Evolutionary conservation across 2,797 vertebrate genomes (phyloP).

Genomic region (Falco biarmicus): DNA sequence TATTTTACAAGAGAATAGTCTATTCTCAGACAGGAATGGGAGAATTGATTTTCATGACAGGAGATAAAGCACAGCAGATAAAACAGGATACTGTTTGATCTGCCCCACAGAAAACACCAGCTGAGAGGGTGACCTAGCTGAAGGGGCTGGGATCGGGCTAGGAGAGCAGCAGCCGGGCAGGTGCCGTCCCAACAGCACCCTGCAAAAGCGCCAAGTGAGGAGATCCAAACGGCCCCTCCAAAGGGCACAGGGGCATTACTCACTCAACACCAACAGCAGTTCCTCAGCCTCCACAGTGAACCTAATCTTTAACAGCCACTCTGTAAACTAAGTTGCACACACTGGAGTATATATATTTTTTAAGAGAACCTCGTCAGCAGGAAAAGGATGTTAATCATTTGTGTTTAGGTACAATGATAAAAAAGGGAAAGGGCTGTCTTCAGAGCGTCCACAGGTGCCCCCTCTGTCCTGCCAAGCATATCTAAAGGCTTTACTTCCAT

Average conservation of each 20-base stretch:
- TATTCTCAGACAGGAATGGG: slow-evolving; percentile 18
- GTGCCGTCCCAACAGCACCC: background rate
- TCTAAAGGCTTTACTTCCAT: background rate
- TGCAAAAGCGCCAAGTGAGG: background rate
- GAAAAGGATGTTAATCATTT: background rate
- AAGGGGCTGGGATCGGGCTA: background rate
- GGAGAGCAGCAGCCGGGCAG: background rate
- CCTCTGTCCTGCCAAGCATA: background rate
- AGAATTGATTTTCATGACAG: slow-evolving; percentile 55
- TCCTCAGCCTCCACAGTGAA: background rate
- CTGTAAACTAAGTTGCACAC: background rate
- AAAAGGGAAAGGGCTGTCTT: background rate
- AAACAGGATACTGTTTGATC: slow-evolving; percentile 19
- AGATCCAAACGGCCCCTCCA: background rate
- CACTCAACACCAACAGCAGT: background rate
- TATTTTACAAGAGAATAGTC: slow-evolving; percentile 45
- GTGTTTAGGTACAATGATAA: background rate
- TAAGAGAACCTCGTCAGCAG: background rate
- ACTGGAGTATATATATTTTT: background rate
- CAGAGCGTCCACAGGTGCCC: background rate
- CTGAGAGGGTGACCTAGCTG: background rate
- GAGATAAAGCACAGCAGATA: slow-evolving; percentile 18
- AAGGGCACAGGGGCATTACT: background rate
- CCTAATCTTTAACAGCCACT: background rate
- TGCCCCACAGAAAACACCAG: background rate